Conservation (phyloP, 2,113 vertebrate species). For the Trogon melanurus region DNA sequence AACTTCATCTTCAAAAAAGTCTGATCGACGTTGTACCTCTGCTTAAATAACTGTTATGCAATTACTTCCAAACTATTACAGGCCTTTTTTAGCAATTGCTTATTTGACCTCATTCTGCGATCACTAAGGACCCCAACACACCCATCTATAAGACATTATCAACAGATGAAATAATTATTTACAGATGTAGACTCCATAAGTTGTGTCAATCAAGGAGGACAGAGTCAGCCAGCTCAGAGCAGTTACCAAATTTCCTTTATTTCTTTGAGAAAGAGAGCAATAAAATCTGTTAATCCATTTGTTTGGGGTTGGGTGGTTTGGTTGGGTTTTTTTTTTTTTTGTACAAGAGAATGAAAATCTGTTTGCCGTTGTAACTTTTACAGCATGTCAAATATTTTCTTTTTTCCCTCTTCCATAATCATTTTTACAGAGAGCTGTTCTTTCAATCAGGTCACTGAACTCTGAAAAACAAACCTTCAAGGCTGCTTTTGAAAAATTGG, state of each 20-base stretch:
- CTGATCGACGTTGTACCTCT: accelerated
- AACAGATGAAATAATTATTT: background rate
- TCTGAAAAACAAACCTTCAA: conserved; percentile 59
- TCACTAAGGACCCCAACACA: background rate
- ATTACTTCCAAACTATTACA: background rate
- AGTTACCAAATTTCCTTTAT: background rate
- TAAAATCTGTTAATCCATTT: background rate
- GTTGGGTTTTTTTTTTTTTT: background rate
- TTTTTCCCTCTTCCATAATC: conserved; percentile 14
- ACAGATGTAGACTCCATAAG: background rate
- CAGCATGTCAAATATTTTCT: conserved; percentile 5
- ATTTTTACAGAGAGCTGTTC: conserved; percentile 67
- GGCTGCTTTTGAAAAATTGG: conserved; percentile 57
- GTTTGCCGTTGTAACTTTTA: conserved; percentile 43
- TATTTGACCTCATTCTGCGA: background rate
- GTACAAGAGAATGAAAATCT: conserved; percentile 2
- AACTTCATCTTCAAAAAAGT: background rate
- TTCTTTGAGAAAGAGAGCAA: background rate
- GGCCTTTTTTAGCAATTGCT: background rate
- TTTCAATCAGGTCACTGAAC: conserved; percentile 59
- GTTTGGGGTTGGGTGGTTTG: background rate
- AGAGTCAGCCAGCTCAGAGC: background rate
- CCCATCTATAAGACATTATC: background rate
- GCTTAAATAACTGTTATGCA: background rate
- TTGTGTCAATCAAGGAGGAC: background rate